Base-by-base conservation (phyloP, 2,888 invertebrate species). In the Oligia latruncula region DNA sequence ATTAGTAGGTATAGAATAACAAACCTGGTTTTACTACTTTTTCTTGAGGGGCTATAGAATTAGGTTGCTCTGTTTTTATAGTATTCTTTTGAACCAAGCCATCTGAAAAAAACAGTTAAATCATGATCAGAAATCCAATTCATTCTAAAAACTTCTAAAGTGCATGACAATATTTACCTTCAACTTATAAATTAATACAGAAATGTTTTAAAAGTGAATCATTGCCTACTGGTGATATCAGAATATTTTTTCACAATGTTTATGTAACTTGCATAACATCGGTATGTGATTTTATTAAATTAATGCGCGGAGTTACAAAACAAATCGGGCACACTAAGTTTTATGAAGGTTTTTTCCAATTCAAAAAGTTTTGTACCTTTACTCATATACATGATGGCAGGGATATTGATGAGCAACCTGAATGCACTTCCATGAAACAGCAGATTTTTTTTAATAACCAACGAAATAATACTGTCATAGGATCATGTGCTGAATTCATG, bases 21-120 rank as follows among this genome's bases (percentile, higher is more conserved):
- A 76, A 77, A 88, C 88, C 89, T 89, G 78, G 77, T 55, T 78
- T 81, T 9, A 64, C 67, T 58, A 67, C 15, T 71, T 83, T 80
- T 29, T 70, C 81, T 20, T 68, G 52, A 72, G 73, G n/a, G 1
- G 17, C 43, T 23, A n/a, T 40, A 13, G 67, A n/a, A 40, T 74
- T 78, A 20, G 65, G 49, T n/a, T 79, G 58, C 17, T 40, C 46
- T 43, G 66, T 67, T 67, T 58, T 66, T 15, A 17, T 29, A 20
- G 58, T 23, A 68, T 76, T 73, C 9, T 71, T 80, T 60, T 78
- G 74, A 55, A 73, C 43, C 6, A 52, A 13, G 35, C 43, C 70
- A 77, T 81, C 87, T 88, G 89, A 73, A 88, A 87, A 70, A 9
- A 81, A 71, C 40, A 43, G 23, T 15, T 29, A 20, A 55, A 55